Conservation (phyloP, 1,140 invertebrate species). For the Aphelenchoides fujianensis region DNA sequence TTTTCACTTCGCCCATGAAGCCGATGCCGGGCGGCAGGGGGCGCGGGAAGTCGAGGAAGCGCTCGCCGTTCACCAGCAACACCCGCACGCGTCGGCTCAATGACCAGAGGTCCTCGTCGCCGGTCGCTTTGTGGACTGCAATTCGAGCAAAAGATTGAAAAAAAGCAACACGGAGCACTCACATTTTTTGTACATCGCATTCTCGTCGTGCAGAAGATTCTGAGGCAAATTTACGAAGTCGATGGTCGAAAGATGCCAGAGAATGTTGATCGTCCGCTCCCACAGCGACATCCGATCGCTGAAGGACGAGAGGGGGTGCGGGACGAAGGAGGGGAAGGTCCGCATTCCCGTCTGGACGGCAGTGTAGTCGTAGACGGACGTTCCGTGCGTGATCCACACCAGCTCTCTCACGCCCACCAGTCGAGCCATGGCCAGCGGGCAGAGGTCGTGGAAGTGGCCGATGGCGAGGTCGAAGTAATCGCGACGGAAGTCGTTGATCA, state of each 20-base stretch:
- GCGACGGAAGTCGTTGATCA: constrained; percentile 33
- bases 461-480: constrained; percentile 58
- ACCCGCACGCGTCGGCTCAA: constrained; percentile 46
- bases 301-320: constrained; percentile 58
- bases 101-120: constrained; percentile 50
- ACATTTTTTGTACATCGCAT: constrained; percentile 48
- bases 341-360: constrained; percentile 53
- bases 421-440: constrained; percentile 54
- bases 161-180: constrained; percentile 19
- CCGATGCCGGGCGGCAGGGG: constrained; percentile 54
- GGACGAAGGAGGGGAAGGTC: constrained; percentile 58
- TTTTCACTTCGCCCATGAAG: constrained; percentile 57
- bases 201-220: constrained; percentile 57
- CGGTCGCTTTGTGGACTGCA: constrained; percentile 24
- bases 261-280: constrained; percentile 48
- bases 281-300: constrained; percentile 50
- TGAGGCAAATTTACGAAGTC: constrained; percentile 61
- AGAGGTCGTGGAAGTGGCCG: constrained; percentile 60
- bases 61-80: constrained; percentile 58
- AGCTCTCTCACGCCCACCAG: constrained; percentile 46
- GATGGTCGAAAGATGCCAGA: constrained; percentile 58
- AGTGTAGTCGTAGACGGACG: constrained; percentile 60
- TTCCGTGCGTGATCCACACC: constrained; percentile 60
- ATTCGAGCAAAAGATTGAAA: constrained; percentile 23
- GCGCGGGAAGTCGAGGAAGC: constrained; percentile 60